phyloP scores from a whole-genome alignment of 2,888 invertebrate genomes.

The Zootermopsis nevadensis region DNA sequence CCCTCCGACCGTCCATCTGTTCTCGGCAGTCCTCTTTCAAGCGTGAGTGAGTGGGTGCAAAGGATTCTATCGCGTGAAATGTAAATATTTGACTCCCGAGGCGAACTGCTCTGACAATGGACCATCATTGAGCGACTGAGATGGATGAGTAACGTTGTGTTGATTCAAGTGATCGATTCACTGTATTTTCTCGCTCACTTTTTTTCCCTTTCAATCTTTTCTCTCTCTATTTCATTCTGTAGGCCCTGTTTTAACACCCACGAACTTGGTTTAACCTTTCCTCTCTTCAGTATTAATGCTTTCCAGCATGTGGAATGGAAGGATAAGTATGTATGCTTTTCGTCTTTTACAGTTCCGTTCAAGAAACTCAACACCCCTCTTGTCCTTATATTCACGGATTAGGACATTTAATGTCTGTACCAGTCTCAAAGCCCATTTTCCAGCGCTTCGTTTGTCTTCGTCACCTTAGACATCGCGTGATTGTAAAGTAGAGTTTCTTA shows the following conservation, averaged over 20 bases:
- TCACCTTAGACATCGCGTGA: too few relatives aligned
- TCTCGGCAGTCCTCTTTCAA: not conserved
- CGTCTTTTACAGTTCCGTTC: too few relatives aligned
- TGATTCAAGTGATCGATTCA: constrained; percentile 42
- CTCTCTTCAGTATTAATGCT: not conserved
- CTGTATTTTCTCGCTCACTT: not conserved
- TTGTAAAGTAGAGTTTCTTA: too few relatives aligned
- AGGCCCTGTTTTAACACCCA: constrained; percentile 17
- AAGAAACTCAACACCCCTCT: too few relatives aligned
- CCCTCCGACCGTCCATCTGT: not conserved
- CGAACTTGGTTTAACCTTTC: constrained; percentile 38
- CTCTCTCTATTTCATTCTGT: not conserved
- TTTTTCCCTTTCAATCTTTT: not conserved
- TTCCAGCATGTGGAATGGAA: too few relatives aligned
- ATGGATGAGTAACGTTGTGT: constrained; percentile 21
- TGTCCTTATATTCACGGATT: too few relatives aligned
- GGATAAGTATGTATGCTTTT: too few relatives aligned
- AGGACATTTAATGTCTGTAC: too few relatives aligned
- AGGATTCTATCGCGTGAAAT: constrained; percentile 18
- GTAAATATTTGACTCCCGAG: constrained; percentile 39
- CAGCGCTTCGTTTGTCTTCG: too few relatives aligned
- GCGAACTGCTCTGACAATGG: constrained; percentile 28
- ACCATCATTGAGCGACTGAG: constrained; percentile 33
- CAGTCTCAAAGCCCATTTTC: too few relatives aligned
- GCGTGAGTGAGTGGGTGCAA: not conserved